phyloP scores from a whole-genome alignment of 2,797 vertebrate species.

The Borostomias antarcticus region DNA sequence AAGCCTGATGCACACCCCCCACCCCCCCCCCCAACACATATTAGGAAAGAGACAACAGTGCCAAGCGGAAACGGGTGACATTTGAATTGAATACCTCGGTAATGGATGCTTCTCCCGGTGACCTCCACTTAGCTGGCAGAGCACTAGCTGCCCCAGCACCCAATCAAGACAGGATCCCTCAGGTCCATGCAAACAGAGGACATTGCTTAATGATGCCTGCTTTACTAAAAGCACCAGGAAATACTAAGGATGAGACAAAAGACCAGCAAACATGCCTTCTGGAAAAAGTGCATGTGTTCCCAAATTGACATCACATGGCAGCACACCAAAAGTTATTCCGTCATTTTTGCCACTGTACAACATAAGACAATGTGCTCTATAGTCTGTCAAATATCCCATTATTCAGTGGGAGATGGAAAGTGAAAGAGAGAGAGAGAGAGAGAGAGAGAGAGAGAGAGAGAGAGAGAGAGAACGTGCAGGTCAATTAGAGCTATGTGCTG shows the following conservation, averaged over 20 bases:
- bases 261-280: background rate
- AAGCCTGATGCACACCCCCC: constrained; percentile 22
- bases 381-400: too few relatives aligned
- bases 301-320: background rate
- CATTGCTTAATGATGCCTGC: constrained; percentile 70
- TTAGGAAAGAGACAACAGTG: constrained; percentile 68
- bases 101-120: constrained; percentile 76
- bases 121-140: constrained; percentile 79
- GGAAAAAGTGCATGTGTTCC: constrained; percentile 33
- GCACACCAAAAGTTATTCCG: too few relatives aligned
- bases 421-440: background rate
- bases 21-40: constrained; percentile 57
- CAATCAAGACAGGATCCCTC: constrained; percentile 64
- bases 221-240: constrained; percentile 54
- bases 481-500: constrained; percentile 56
- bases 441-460: constrained; percentile 3
- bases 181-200: constrained; percentile 72
- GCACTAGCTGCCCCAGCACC: constrained; percentile 47
- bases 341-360: too few relatives aligned
- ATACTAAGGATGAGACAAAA: constrained; percentile 54
- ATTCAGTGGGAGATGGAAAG: background rate
- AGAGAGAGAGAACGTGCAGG: constrained; percentile 41
- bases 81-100: constrained; percentile 79
- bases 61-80: constrained; percentile 75
- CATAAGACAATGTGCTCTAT: too few relatives aligned